Conservation (phyloP, 2,888 invertebrate genomes). For the Agrochola litura region DNA sequence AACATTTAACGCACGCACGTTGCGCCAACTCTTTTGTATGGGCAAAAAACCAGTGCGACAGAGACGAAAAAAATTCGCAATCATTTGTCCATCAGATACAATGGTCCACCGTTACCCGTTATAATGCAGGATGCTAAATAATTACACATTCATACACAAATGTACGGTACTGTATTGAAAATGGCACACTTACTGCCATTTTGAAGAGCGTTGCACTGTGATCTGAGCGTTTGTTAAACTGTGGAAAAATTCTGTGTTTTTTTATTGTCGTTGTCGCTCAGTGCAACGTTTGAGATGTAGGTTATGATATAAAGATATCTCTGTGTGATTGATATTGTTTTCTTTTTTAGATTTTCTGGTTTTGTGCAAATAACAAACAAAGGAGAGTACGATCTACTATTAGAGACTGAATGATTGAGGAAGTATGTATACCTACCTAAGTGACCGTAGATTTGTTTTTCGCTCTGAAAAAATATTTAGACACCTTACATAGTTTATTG, state of each 20-base stretch:
- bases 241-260: slow-evolving; percentile 51
- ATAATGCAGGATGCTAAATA: slow-evolving; percentile 85
- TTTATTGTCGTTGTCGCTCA: slow-evolving; percentile 27
- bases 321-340: slow-evolving; percentile 43
- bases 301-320: slow-evolving; percentile 26
- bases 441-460: neutral
- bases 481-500: neutral
- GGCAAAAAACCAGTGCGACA: slow-evolving; percentile 60
- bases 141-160: slow-evolving; percentile 85
- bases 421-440: neutral
- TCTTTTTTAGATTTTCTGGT: neutral
- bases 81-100: slow-evolving; percentile 87
- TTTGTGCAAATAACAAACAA: neutral
- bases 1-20: slow-evolving; percentile 63
- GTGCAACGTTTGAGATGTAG: slow-evolving; percentile 50
- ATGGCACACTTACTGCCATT: slow-evolving; percentile 63
- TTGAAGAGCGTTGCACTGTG: slow-evolving; percentile 67
- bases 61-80: slow-evolving; percentile 78
- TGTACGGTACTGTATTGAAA: slow-evolving; percentile 69
- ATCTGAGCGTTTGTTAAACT: slow-evolving; percentile 43
- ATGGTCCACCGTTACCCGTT: slow-evolving; percentile 82
- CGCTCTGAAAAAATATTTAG: neutral
- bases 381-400: neutral
- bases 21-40: slow-evolving; percentile 66
- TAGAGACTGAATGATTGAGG: neutral